Conservation (phyloP, 2,797 vertebrate species). For the Acanthis flammea region DNA sequence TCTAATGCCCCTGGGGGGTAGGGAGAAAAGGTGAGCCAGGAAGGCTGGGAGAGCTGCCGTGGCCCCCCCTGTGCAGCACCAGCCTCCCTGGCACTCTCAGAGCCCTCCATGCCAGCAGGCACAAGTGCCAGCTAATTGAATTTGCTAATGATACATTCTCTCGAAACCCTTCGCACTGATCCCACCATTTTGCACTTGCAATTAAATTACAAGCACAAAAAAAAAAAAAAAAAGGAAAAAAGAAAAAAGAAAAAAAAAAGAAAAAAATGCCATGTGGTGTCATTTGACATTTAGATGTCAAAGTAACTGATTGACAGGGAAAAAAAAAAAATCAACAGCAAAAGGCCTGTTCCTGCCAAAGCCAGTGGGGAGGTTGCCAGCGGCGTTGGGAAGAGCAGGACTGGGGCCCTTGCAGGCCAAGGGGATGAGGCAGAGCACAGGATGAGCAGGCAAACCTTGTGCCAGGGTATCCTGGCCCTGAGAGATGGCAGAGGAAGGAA, state of each 20-base stretch:
- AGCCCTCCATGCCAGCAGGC: slow-evolving; percentile 69
- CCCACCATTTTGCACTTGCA: slow-evolving; percentile 56
- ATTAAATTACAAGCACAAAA: slow-evolving; percentile 14
- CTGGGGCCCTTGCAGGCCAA: not conserved
- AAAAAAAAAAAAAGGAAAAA: not conserved
- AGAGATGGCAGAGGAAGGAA: not conserved
- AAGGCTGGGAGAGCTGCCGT: slow-evolving; percentile 16
- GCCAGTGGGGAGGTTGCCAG: not conserved
- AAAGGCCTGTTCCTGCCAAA: slow-evolving; percentile 60
- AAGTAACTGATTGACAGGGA: slow-evolving; percentile 60
- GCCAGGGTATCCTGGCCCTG: not conserved
- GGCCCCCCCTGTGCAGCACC: not conserved
- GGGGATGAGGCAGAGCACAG: not conserved
- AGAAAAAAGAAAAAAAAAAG: not conserved
- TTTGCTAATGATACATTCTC: slow-evolving; percentile 74
- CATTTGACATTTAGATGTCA: slow-evolving; percentile 68
- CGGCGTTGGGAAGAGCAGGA: slow-evolving; percentile 6
- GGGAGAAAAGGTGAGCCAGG: slow-evolving; percentile 44
- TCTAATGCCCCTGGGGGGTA: not conserved
- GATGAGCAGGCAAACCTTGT: not conserved
- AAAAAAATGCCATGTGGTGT: slow-evolving; percentile 50
- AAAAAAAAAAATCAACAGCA: slow-evolving; percentile 30
- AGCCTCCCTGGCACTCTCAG: slow-evolving; percentile 57
- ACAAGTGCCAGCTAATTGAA: slow-evolving; percentile 74
- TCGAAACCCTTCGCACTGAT: not conserved